Evolutionary conservation across 2,113 vertebrate species (phyloP).

Genomic region (Setophaga kirtlandii): DNA sequence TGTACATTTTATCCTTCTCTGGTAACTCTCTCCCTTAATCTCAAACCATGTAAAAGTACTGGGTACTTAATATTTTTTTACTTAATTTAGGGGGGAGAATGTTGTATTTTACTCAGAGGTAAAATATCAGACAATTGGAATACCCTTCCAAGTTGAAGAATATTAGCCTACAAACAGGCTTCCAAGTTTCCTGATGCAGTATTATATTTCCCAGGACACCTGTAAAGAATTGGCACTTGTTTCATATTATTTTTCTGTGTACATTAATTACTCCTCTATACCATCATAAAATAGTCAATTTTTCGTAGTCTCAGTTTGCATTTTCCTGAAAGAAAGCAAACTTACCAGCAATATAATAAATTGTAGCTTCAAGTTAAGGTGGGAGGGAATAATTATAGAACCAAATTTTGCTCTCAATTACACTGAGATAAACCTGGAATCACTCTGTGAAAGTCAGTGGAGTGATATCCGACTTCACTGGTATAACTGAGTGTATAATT

Average conservation of each 20-base stretch:
- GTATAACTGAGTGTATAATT: constrained; percentile 28
- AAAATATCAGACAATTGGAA: background rate
- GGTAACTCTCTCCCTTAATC: background rate
- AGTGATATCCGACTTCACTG: background rate
- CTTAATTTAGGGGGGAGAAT: background rate
- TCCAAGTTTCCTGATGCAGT: background rate
- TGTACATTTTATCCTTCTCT: background rate
- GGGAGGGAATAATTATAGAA: background rate
- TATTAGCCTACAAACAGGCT: background rate
- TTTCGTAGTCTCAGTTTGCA: background rate
- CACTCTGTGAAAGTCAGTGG: background rate
- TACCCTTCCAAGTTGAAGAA: background rate
- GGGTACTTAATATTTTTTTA: background rate
- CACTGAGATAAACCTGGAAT: constrained; percentile 1
- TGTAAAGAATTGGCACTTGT: constrained; percentile 7
- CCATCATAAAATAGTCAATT: background rate
- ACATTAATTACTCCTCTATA: background rate
- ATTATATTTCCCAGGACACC: background rate
- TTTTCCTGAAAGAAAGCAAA: background rate
- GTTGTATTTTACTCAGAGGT: background rate
- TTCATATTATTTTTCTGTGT: background rate
- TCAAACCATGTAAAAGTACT: background rate
- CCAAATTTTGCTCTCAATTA: constrained; percentile 26
- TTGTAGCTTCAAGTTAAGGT: background rate
- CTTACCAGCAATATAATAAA: background rate